A percentile compares a stretch with the other conserved stretches of the same genome.
phyloP scores from a whole-genome alignment of 2,888 invertebrate genomes.

The Ochropleura plecta region DNA sequence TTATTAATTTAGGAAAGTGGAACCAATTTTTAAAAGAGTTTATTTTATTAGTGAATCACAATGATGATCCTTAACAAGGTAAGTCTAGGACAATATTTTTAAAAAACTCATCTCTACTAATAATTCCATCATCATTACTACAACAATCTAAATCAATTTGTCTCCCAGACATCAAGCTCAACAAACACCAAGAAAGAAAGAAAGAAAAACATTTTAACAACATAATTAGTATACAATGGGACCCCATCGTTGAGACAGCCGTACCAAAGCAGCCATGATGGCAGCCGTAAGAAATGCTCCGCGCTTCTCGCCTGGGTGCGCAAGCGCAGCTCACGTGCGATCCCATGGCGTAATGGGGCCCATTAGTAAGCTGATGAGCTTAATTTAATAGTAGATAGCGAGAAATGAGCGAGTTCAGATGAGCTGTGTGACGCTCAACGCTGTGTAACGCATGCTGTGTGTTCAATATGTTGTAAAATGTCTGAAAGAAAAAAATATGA shows the following conservation, averaged over 20 bases:
- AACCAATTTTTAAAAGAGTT: neutral
- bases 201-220: slow-evolving; percentile 48
- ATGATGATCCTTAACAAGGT: neutral
- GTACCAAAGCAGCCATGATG: slow-evolving; percentile 36
- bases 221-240: slow-evolving; percentile 57
- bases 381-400: slow-evolving; percentile 18
- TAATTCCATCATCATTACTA: neutral
- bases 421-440: slow-evolving; percentile 6
- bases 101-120: neutral
- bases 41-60: neutral
- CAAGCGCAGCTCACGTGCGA: slow-evolving; percentile 37
- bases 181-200: slow-evolving; percentile 9
- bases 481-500: neutral
- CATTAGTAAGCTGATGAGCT: slow-evolving; percentile 42
- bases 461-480: too few species aligned
- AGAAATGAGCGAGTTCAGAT: slow-evolving; percentile 18
- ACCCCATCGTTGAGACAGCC: slow-evolving; percentile 31
- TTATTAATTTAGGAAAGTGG: neutral
- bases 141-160: slow-evolving; percentile 49
- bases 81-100: neutral
- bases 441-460: slow-evolving; percentile 2
- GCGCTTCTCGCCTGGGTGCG: slow-evolving; percentile 48
- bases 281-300: slow-evolving; percentile 26
- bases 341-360: slow-evolving; percentile 36
- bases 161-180: slow-evolving; percentile 8